Conservation (phyloP, 2,113 vertebrate species). For the Aphelocoma coerulescens region DNA sequence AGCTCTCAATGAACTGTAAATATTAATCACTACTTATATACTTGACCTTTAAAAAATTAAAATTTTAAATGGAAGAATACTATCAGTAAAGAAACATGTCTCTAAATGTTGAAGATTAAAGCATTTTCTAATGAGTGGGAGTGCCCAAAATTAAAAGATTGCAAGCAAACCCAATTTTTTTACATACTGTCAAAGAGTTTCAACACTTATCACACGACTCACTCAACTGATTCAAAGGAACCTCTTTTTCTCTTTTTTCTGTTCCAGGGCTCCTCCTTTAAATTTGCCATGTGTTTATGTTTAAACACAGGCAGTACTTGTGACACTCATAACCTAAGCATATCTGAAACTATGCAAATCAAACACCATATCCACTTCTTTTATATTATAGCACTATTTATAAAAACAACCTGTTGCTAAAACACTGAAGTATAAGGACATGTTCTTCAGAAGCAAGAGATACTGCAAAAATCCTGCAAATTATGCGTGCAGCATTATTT, state of each 20-base stretch:
- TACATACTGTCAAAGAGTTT: background rate
- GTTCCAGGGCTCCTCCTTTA: background rate
- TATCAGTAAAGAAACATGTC: background rate
- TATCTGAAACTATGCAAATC: background rate
- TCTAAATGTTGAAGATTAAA: background rate
- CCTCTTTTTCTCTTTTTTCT: background rate
- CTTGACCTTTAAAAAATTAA: background rate
- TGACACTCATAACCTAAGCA: background rate
- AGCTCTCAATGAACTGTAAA: background rate
- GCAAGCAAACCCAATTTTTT: fast-evolving
- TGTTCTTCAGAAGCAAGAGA: background rate
- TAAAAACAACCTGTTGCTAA: background rate
- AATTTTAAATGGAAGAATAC: background rate
- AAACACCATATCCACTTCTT: background rate
- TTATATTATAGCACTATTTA: background rate
- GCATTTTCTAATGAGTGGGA: background rate
- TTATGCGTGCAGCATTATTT: background rate
- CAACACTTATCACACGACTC: background rate
- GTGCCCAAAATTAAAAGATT: background rate
- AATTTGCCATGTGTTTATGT: background rate
- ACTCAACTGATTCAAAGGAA: background rate
- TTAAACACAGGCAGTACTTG: background rate
- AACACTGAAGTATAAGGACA: background rate
- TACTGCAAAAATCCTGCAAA: background rate
- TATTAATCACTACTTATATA: background rate